Evolutionary conservation across 2,797 vertebrate species (phyloP), one percentile per base, ranked within the genome.

Genomic region (Gorsachius magnificus): DNA sequence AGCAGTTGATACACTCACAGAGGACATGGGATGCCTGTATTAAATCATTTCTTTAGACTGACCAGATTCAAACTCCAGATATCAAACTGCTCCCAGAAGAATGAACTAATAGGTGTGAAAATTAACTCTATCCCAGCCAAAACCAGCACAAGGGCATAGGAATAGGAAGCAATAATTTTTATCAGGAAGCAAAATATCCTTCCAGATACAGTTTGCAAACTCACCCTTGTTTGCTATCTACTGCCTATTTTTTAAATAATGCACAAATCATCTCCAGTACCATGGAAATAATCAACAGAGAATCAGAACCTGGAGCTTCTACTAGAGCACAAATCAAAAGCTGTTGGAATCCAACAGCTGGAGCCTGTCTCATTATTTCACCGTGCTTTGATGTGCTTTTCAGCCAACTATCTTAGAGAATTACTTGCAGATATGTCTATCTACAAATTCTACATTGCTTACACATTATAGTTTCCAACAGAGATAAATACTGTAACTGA

Each of bases 291-390:
- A 98, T 98, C 98, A 98, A 98, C 97, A 97, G 87, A 97, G 97
- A 97, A 98, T 98, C 98, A 98, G 97, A 98, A 98, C 97, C 97
- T 97, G 96, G 95, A 97, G 98, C 93, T 98, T 97, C 97, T 97
- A 95, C 96, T 97, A 87, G 94, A 97, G 96, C 96, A 97, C 95
- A 98, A 98, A 98, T 98, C 98, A 98, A 98, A 98, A 98, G 97
- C 98, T 97, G 97, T 97, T 97, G 98, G 98, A 98, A 97, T 97
- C 96, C 98, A 98, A 97, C 98, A 98, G 98, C 98, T 98, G 98
- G 98, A 98, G 98, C 90, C 92, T 95, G 96, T 98, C 98, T 98
- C 98, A 98, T 98, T 98, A 98, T 98, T 98, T 98, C 95, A 78
- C 91, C 35, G 16, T 69, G 95, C 98, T 98, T 98, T 98, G 97